A percentile compares a stretch with the other conserved stretches of the same genome.
phyloP scores from a whole-genome alignment of 1,140 invertebrate genomes.

The Eciton burchellii region DNA sequence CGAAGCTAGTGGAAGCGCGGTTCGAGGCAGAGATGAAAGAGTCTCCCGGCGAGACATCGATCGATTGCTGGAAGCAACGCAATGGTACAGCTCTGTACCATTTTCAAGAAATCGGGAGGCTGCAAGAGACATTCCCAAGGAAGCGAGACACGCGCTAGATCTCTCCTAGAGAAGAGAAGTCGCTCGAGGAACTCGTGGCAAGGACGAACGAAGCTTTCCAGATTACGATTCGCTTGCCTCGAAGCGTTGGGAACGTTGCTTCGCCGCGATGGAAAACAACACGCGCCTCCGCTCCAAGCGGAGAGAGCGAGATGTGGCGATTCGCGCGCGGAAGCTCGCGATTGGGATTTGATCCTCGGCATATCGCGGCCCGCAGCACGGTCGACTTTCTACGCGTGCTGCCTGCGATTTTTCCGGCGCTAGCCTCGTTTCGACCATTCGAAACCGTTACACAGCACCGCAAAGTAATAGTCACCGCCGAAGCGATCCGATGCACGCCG shows the following conservation, averaged over 20 bases:
- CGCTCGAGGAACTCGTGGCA: background rate
- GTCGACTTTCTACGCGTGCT: constrained; percentile 69
- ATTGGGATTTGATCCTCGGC: constrained; percentile 54
- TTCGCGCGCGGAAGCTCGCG: constrained; percentile 14
- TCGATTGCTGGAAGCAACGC: too few relatives aligned
- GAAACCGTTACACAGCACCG: constrained; percentile 64
- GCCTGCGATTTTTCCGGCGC: constrained; percentile 63
- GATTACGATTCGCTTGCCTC: background rate
- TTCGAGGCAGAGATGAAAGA: too few relatives aligned
- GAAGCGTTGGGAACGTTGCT: too few relatives aligned
- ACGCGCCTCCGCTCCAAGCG: background rate
- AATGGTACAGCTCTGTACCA: too few relatives aligned
- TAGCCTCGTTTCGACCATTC: constrained; percentile 69
- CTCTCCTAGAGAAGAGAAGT: background rate
- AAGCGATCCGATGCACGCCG: constrained; percentile 64
- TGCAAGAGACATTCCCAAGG: background rate
- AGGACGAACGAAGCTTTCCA: too few relatives aligned
- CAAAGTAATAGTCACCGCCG: constrained; percentile 34
- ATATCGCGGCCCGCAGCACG: constrained; percentile 22
- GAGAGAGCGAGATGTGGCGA: background rate
- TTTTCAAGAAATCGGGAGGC: too few relatives aligned
- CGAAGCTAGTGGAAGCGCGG: too few relatives aligned
- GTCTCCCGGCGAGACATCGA: too few relatives aligned
- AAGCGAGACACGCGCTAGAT: background rate
- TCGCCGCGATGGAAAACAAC: too few relatives aligned